These are phyloP conservation scores for Choristoneura rosaceana DNA, from an alignment of 2,888 invertebrate species.

Conservation along the genomic window DNA sequence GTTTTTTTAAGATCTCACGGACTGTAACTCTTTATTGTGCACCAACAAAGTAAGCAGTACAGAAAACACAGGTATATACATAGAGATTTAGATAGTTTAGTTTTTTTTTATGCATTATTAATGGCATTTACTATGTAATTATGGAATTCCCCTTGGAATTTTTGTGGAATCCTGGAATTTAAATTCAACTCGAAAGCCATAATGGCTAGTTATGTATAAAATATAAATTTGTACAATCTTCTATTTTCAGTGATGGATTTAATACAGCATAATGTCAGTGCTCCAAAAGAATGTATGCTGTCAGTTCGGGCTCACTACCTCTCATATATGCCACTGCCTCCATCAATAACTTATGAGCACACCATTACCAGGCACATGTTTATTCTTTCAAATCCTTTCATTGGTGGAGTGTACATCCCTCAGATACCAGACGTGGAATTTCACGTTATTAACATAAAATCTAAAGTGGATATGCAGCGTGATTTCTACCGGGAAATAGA, in stretches of 20 bases:
- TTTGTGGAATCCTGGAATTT: too few species aligned
- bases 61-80: too few species aligned
- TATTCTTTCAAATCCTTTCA: conserved; percentile 54
- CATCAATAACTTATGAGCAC: conserved; percentile 61
- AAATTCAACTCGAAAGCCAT: too few species aligned
- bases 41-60: too few species aligned
- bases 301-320: conserved; percentile 63
- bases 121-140: too few species aligned
- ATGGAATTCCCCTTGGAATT: too few species aligned
- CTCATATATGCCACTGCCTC: conserved; percentile 66
- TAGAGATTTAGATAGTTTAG: too few species aligned
- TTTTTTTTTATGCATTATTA: too few species aligned
- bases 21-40: too few species aligned
- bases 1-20: too few species aligned
- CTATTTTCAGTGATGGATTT: conserved; percentile 68
- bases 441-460: conserved; percentile 65
- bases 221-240: conserved; percentile 4
- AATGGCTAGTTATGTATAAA: neutral
- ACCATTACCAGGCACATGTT: conserved; percentile 56
- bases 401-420: conserved; percentile 75
- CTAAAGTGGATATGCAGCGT: conserved; percentile 55
- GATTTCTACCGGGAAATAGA: conserved; percentile 61
- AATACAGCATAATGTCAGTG: conserved; percentile 60
- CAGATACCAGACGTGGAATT: conserved; percentile 72
- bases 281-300: conserved; percentile 72